These are phyloP conservation scores for Sarcophilus harrisii DNA, from an alignment of 2,797 vertebrate genomes.

Conservation along the genomic window DNA sequence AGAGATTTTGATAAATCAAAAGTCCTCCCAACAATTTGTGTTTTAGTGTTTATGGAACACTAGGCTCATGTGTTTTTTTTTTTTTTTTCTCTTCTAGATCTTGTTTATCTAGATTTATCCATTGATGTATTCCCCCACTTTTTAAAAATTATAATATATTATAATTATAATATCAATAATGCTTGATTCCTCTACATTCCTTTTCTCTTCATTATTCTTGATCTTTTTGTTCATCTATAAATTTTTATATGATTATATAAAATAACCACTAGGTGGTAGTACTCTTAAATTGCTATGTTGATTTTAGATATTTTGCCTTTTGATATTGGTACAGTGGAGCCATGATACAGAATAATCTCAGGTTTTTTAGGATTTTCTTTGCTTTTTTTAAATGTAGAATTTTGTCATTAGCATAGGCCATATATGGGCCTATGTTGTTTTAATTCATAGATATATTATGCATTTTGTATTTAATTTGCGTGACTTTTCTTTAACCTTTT, in stretches of 20 bases:
- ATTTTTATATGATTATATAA: neutral
- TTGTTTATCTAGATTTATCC: neutral
- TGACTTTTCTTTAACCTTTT: neutral
- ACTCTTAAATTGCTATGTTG: neutral
- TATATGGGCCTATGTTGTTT: neutral
- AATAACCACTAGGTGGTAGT: neutral
- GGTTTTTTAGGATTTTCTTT: neutral
- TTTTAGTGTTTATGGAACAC: neutral
- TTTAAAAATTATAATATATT: too few species aligned
- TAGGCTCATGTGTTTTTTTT: neutral
- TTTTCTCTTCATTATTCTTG: neutral
- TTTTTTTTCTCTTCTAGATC: neutral
- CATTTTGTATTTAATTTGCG: neutral
- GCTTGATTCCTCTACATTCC: neutral
- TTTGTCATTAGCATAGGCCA: neutral
- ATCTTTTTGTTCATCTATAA: neutral
- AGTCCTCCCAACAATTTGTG: neutral
- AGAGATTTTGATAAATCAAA: neutral
- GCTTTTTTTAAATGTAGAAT: neutral
- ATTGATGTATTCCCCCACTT: neutral
- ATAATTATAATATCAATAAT: neutral
- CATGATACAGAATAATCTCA: neutral
- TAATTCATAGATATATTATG: neutral
- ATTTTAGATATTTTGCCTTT: neutral
- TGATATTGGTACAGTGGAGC: neutral